A percentile compares a stretch with the other conserved stretches of the same genome.
phyloP scores from a whole-genome alignment of 2,888 invertebrate species.

The Trichacis sp. region DNA sequence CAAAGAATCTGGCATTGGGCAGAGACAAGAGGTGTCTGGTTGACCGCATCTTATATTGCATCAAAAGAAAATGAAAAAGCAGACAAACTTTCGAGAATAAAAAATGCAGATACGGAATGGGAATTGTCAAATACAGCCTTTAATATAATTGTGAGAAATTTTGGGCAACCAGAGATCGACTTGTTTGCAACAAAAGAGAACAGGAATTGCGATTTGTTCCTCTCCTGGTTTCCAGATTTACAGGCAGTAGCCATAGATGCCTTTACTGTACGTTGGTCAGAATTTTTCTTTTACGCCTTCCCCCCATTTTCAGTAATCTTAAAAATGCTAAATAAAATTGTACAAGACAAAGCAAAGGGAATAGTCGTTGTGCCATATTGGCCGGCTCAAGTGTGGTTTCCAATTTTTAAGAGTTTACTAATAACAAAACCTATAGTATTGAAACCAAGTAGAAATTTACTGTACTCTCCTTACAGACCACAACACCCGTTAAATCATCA shows the following conservation, averaged over 20 bases:
- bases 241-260: conserved; percentile 19
- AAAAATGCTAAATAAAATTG: conserved; percentile 34
- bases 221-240: conserved; percentile 19
- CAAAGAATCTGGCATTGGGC: conserved; percentile 37
- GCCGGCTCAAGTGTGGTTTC: conserved; percentile 52
- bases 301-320: conserved; percentile 35
- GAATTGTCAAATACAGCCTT: conserved; percentile 24
- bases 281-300: conserved; percentile 23
- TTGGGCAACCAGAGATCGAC: conserved; percentile 27
- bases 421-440: background rate
- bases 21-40: conserved; percentile 24
- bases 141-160: conserved; percentile 12
- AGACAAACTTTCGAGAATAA: conserved; percentile 26
- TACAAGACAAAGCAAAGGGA: conserved; percentile 47
- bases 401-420: background rate
- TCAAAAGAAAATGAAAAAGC: conserved; percentile 34
- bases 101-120: conserved; percentile 39
- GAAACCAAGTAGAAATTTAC: background rate
- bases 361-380: conserved; percentile 53
- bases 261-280: conserved; percentile 18
- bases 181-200: conserved; percentile 29
- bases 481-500: conserved; percentile 4
- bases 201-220: conserved; percentile 21
- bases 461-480: background rate
- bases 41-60: conserved; percentile 31